Evolutionary conservation across 2,888 invertebrate species (phyloP), one percentile per base, ranked within the genome.

Genomic region (Parapristionchus giblindavisi): DNA sequence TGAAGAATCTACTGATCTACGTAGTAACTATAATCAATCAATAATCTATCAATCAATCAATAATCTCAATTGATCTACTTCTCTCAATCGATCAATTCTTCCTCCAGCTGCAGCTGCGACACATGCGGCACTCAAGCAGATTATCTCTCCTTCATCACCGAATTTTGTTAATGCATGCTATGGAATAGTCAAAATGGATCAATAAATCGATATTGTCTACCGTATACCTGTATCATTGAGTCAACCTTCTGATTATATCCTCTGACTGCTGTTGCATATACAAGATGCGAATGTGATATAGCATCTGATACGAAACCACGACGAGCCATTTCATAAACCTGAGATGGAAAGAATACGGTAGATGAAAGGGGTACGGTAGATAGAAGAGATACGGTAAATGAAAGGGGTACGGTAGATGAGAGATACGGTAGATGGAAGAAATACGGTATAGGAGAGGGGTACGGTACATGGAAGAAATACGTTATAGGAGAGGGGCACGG

Each of bases 271-370:
- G 24, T 52, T 0, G 68, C 68, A 52, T 68, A 68, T 0, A 68
- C 68, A 27, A 68, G 68, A 51, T 51, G 52, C 29, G 68, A 68
- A 4, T 68, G 68, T 14, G 51, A 32, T 34, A 68, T 34, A 38
- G 34, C 32, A 52, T 68, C 68, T 11, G 52, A 52, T 21, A 38
- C 24, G 21, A 43, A 38, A 11, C 68, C 68, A 34, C 51, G 68
- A 52, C 51, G 52, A 27, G 68, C 52, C 68, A 68, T 68, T 38
- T 68, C 68, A 40, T 68, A 68, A 29, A 24, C 34, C 68, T 68
- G 34, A 27, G 32, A 3, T n/a, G 17, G 43, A n/a, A n/a, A n/a
- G n/a, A n/a, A n/a, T n/a, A n/a, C n/a, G n/a, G n/a, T n/a, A n/a
- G n/a, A n/a, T n/a, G n/a, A n/a, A n/a, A n/a, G n/a, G n/a, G n/a